Conservation (phyloP, 2,113 vertebrate genomes). For the Crotalus horridus region DNA sequence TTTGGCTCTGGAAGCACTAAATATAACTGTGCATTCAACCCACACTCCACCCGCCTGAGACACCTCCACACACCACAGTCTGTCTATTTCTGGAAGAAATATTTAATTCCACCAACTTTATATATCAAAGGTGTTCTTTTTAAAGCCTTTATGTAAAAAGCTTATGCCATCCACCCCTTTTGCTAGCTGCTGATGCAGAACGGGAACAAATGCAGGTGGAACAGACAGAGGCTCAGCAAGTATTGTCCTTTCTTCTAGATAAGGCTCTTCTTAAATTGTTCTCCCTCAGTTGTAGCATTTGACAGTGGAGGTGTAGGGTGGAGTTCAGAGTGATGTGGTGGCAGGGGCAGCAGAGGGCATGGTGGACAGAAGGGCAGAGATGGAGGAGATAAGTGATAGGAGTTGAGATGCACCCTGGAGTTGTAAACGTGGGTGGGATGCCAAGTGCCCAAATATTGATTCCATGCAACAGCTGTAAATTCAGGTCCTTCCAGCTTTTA, state of each 20-base stretch:
- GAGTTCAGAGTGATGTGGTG: neutral
- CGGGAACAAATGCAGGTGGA: slow-evolving; percentile 28
- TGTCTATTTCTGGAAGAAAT: slow-evolving; percentile 64
- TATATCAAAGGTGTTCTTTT: slow-evolving; percentile 54
- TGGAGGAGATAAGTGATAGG: neutral
- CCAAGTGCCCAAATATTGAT: neutral
- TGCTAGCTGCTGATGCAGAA: slow-evolving; percentile 47
- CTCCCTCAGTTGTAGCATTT: neutral
- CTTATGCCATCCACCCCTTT: slow-evolving; percentile 14
- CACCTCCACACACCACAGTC: slow-evolving; percentile 35
- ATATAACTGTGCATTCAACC: slow-evolving; percentile 59
- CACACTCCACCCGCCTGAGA: slow-evolving; percentile 39
- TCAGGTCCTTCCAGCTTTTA: neutral
- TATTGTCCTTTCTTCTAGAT: neutral
- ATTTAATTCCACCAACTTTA: slow-evolving; percentile 57
- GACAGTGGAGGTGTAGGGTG: neutral
- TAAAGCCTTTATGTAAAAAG: slow-evolving; percentile 52
- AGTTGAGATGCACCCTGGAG: neutral
- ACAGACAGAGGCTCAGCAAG: neutral
- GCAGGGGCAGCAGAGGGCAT: neutral
- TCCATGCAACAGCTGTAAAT: neutral
- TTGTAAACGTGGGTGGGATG: neutral
- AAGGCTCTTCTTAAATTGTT: neutral
- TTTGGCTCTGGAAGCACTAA: slow-evolving; percentile 59
- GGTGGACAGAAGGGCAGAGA: neutral